Conservation (phyloP, 2,797 vertebrate species). For the Thalassophryne amazonica region DNA sequence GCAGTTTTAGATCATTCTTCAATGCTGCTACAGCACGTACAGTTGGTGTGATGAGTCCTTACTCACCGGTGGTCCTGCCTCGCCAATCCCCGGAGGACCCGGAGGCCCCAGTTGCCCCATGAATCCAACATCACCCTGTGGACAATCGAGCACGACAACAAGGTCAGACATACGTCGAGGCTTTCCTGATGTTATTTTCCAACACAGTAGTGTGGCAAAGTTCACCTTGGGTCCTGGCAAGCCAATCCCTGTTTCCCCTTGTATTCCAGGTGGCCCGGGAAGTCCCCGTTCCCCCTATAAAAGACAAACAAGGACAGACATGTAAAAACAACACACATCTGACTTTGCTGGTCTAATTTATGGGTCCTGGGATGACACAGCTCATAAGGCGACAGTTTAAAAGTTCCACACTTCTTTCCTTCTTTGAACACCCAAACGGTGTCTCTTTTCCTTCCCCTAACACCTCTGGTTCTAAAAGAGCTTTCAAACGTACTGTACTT, state of each 20-base stretch:
- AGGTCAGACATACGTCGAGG: conserved; percentile 3
- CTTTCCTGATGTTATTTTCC: conserved; percentile 22
- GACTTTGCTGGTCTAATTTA: not conserved
- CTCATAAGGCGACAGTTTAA: too few relatives aligned
- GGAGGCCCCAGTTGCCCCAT: conserved; percentile 81
- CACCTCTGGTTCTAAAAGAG: not conserved
- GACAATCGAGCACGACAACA: conserved; percentile 7
- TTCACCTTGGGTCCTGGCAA: conserved; percentile 86
- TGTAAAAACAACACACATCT: not conserved
- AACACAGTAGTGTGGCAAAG: conserved; percentile 10
- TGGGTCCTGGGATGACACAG: too few relatives aligned
- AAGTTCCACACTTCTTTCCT: too few relatives aligned
- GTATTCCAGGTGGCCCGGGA: conserved; percentile 84
- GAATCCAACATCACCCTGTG: conserved; percentile 82
- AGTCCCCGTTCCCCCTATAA: conserved; percentile 87
- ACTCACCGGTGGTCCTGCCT: conserved; percentile 83
- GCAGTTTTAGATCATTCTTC: too few relatives aligned
- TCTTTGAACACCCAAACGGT: too few relatives aligned
- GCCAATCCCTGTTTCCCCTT: conserved; percentile 88
- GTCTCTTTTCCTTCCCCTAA: not conserved
- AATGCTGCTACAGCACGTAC: too few relatives aligned
- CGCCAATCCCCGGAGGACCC: conserved; percentile 83
- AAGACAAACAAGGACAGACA: conserved; percentile 33
- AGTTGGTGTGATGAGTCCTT: not conserved
- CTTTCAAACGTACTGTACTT: not conserved